Evolutionary conservation across 2,888 invertebrate species (phyloP).

Genomic region (Lochmaea crataegi): DNA sequence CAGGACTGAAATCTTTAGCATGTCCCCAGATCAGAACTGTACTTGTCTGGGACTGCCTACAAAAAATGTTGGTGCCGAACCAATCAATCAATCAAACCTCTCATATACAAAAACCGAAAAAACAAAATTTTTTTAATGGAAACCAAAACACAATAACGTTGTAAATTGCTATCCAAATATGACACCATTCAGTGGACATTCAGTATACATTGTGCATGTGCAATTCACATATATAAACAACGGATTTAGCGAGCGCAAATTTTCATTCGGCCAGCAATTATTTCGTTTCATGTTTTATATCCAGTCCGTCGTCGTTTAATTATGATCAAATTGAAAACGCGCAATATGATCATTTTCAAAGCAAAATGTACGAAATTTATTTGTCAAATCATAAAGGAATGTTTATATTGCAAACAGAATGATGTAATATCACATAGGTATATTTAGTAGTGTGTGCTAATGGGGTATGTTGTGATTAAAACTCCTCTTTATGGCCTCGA

Average conservation of each 20-base stretch:
- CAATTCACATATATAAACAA: constrained; percentile 10
- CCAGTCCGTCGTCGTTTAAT: constrained; percentile 53
- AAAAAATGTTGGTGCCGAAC: too few relatives aligned
- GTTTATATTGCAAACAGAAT: constrained; percentile 62
- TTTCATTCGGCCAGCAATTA: constrained; percentile 41
- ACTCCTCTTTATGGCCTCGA: constrained; percentile 64
- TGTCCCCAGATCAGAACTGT: too few relatives aligned
- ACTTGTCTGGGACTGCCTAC: too few relatives aligned
- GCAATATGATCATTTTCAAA: constrained; percentile 56
- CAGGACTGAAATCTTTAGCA: too few relatives aligned
- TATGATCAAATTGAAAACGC: constrained; percentile 57
- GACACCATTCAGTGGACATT: constrained; percentile 1
- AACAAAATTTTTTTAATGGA: too few relatives aligned
- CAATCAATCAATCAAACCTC: too few relatives aligned
- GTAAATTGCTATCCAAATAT: not conserved
- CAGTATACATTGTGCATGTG: constrained; percentile 13
- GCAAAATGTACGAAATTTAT: constrained; percentile 61
- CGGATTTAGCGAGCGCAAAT: constrained; percentile 21
- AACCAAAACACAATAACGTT: too few relatives aligned
- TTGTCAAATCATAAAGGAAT: constrained; percentile 63
- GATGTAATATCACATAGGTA: constrained; percentile 63
- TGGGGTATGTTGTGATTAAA: constrained; percentile 66
- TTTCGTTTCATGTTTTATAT: constrained; percentile 55
- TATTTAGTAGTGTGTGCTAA: constrained; percentile 66
- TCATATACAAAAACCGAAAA: too few relatives aligned